Base-by-base conservation (phyloP, 2,797 vertebrate species). In the Poeciliopsis paucimaculata region DNA sequence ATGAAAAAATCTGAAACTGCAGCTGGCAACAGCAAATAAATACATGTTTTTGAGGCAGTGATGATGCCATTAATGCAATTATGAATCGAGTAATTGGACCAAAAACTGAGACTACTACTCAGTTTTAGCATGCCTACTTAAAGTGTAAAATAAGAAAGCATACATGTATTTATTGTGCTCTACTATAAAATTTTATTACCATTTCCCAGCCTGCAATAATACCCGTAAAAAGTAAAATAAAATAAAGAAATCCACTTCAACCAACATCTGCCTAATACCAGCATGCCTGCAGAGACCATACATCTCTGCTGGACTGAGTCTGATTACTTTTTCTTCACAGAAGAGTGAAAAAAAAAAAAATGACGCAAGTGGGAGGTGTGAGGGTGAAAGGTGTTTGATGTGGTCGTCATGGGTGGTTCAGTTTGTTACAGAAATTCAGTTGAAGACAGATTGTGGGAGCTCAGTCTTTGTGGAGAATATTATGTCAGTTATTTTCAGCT, bases 371-470 rank as follows among this genome's bases (percentile, higher is more conserved):
- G 75, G 36, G 82, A 90, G 60, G 51, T 77, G 64, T 75, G 64
- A 39, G 60, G 57, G 76, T 15, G 66, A 83, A 84, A 87, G 77
- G 73, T 39, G 57, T 85, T 74, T 81, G 80, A 78, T 82, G 39
- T 78, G 75, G 15, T 13, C 16, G 39, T 60, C 82, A 57, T 73
- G 60, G 39, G 73, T 43, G 71, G 77, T 79, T 75, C 36, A 41
- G 45, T 41, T 82, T 1, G 57, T 34, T 82, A 74, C n/a, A 55
- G 46, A 31, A 82, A 71, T 13, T 84, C 64, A 84, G 49, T 79
- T 51, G 74, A 57, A 80, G 49, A 78, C n/a, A 83, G 82, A 84
- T 77, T n/a, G 39, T 79, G 49, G n/a, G 72, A 84, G 75, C 77
- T 78, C 79, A 80, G 76, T 31, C 77, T 86, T 82, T 34, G 73